These are phyloP conservation scores for Psittacara wagleri DNA, from an alignment of 2,113 vertebrate genomes.

Conservation along the genomic window DNA sequence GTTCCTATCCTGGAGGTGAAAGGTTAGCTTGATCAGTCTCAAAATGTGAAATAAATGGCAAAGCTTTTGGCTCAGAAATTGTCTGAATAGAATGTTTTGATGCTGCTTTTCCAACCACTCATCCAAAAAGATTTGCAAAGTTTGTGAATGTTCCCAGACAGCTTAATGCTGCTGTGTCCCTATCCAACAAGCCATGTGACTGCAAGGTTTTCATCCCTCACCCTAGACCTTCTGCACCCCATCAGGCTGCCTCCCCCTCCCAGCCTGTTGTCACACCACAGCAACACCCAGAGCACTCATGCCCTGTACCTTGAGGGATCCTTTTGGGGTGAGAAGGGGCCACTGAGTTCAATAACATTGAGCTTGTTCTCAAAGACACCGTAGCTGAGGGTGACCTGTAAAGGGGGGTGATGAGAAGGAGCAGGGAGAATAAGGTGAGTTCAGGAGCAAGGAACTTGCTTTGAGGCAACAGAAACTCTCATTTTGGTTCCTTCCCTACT, in stretches of 20 bases:
- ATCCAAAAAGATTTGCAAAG: not conserved
- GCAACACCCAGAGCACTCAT: not conserved
- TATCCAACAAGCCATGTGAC: not conserved
- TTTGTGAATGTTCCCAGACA: not conserved
- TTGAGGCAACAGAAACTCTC: not conserved
- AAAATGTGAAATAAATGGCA: slow-evolving; percentile 11
- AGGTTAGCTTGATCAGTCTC: slow-evolving; percentile 28
- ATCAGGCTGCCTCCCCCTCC: not conserved
- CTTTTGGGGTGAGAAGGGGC: slow-evolving; percentile 81
- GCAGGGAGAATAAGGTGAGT: not conserved
- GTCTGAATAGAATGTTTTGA: slow-evolving; percentile 10
- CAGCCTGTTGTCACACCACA: not conserved
- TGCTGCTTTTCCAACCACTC: not conserved
- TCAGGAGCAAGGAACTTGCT: not conserved
- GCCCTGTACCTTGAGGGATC: slow-evolving; percentile 83
- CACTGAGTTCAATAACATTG: slow-evolving; percentile 84
- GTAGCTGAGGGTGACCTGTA: slow-evolving; percentile 90
- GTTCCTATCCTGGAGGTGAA: slow-evolving; percentile 22
- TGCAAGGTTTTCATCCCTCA: not conserved
- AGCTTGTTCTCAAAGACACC: slow-evolving; percentile 90
- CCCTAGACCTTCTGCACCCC: not conserved
- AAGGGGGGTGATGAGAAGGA: not conserved
- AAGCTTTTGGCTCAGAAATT: not conserved
- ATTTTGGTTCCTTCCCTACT: not conserved
- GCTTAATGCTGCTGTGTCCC: not conserved